Percentiles rank a stretch among this genome's conserved stretches.
Evolutionary conservation across 92 coral and sea anemone species (phyloP).

Genomic region (Montipora capitata): DNA sequence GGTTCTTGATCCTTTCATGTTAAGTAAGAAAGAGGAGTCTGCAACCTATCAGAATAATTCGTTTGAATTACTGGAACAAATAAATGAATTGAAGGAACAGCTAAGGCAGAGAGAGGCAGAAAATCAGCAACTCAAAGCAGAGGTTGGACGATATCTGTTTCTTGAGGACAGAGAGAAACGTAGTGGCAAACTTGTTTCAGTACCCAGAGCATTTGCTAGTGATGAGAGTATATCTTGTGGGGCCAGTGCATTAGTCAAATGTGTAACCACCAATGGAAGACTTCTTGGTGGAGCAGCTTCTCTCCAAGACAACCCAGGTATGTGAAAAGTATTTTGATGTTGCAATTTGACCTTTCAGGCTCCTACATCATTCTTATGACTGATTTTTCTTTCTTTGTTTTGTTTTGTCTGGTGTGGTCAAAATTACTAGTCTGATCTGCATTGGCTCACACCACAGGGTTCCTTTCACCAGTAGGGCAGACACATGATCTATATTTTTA

Average conservation of each 20-base stretch:
- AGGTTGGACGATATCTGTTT: not conserved
- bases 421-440: too few species aligned
- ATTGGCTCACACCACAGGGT: too few species aligned
- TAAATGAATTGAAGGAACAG: not conserved
- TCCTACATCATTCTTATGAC: too few species aligned
- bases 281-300: constrained; percentile 11
- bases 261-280: not conserved
- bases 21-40: not conserved
- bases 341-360: too few species aligned
- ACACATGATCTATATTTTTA: too few species aligned
- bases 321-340: not conserved
- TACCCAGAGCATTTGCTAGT: not conserved
- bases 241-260: not conserved
- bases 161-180: constrained; percentile 16
- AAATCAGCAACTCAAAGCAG: not conserved
- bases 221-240: not conserved
- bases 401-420: too few species aligned
- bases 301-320: constrained; percentile 5
- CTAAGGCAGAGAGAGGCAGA: constrained; percentile 8
- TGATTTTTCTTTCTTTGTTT: too few species aligned
- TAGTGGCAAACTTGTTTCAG: not conserved
- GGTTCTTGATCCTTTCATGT: not conserved
- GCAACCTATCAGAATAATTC: not conserved
- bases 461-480: too few species aligned
- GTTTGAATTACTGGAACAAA: not conserved